A percentile compares a stretch with the other conserved stretches of the same genome.
These are phyloP conservation scores for Capreolus pygargus DNA, from an alignment of 2,113 vertebrate species.

Conservation along the genomic window DNA sequence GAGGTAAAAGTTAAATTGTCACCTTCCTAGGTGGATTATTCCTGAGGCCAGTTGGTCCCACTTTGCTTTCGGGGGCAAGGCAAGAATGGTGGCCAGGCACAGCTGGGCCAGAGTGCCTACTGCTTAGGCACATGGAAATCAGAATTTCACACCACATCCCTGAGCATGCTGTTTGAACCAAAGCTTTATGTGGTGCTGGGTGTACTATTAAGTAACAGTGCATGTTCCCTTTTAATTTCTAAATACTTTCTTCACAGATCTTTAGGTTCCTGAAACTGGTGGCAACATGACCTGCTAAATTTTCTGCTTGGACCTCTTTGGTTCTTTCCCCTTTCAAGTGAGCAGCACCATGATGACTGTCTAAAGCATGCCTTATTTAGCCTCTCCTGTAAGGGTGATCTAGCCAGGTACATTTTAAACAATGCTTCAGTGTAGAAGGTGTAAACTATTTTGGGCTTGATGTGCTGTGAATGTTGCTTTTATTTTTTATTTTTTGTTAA, in stretches of 20 bases:
- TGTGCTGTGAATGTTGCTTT: conserved; percentile 94
- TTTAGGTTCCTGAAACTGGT: conserved; percentile 86
- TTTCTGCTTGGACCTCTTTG: conserved; percentile 83
- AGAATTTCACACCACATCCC: conserved; percentile 44
- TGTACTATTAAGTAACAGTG: not conserved
- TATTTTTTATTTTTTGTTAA: conserved; percentile 71
- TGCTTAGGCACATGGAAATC: conserved; percentile 40
- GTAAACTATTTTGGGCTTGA: conserved; percentile 93
- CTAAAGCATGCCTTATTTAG: conserved; percentile 99
- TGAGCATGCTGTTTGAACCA: conserved; percentile 50
- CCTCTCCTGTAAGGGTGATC: conserved; percentile 88
- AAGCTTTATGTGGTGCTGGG: not conserved
- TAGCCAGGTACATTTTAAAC: conserved; percentile 88
- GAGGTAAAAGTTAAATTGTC: not conserved
- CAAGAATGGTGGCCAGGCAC: not conserved
- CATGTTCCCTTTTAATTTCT: conserved; percentile 51
- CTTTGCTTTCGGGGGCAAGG: not conserved
- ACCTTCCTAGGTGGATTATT: not conserved
- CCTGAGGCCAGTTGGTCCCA: not conserved
- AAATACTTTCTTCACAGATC: conserved; percentile 74
- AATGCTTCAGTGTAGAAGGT: conserved; percentile 90
- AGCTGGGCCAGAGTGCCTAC: not conserved
- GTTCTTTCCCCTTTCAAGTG: conserved; percentile 84
- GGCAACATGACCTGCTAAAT: conserved; percentile 84
- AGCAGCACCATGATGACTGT: conserved; percentile 91